Conservation (phyloP, 2,888 invertebrate genomes). For the Achlya flavicornis region DNA sequence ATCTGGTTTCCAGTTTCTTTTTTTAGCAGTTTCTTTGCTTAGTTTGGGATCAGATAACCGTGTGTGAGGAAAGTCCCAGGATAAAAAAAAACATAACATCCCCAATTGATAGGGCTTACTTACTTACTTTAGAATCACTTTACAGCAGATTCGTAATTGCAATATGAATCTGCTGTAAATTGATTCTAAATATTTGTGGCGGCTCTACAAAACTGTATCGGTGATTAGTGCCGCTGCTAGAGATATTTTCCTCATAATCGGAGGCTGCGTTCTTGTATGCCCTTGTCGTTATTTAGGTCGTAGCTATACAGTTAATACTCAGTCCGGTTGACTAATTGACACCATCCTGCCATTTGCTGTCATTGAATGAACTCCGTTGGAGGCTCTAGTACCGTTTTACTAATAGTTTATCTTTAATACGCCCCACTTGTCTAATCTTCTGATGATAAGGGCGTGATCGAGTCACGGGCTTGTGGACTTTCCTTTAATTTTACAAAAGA, state of each 20-base stretch:
- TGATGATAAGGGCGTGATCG: neutral
- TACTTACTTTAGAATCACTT: no score
- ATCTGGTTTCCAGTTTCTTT: no score
- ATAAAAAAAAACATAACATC: no score
- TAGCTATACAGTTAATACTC: constrained; percentile 13
- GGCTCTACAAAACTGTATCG: neutral
- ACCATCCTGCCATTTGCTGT: constrained; percentile 14
- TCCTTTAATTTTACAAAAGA: neutral
- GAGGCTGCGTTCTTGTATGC: neutral
- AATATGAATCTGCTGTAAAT: no score
- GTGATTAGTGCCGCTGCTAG: neutral
- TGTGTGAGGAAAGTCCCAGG: no score
- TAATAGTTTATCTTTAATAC: constrained; percentile 5
- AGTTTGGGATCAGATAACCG: no score
- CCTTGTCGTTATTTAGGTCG: constrained; percentile 13
- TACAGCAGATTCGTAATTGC: no score
- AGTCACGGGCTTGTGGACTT: neutral
- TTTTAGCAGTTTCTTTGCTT: no score
- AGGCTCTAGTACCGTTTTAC: constrained; percentile 3
- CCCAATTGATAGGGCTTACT: no score
- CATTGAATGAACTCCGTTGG: constrained; percentile 9
- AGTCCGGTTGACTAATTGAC: constrained; percentile 12
- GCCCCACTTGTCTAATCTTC: constrained; percentile 8
- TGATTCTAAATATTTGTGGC: no score
- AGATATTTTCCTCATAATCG: constrained; percentile 9